phyloP scores from a whole-genome alignment of 2,888 invertebrate species.

The Myopa tessellatipennis region DNA sequence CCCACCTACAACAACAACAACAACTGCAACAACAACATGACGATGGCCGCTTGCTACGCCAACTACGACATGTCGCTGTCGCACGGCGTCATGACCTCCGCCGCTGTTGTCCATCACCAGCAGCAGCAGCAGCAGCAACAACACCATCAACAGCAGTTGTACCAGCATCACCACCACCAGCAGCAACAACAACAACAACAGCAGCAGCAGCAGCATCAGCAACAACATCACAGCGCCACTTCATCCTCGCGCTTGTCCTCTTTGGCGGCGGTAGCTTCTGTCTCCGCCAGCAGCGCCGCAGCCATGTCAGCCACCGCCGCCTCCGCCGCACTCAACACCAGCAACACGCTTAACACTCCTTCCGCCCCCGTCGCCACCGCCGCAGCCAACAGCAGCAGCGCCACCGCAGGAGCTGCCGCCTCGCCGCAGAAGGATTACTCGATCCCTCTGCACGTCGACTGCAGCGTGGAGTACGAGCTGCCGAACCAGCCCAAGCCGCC shows the following conservation, averaged over 20 bases:
- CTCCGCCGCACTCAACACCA: conserved; percentile 10
- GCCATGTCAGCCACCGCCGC: conserved; percentile 13
- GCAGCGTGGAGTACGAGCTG: conserved; percentile 91
- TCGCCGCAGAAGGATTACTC: conserved; percentile 81
- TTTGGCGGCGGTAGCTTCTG: conserved; percentile 30
- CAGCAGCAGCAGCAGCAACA: conserved; percentile 50
- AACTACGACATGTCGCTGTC: conserved; percentile 66
- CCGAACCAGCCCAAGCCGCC: conserved; percentile 90
- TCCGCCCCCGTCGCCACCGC: conserved; percentile 53
- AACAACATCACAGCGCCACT: conserved; percentile 23
- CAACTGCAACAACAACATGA: conserved; percentile 55
- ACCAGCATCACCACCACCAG: conserved; percentile 46
- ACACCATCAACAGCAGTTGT: conserved; percentile 43
- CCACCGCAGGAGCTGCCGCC: conserved; percentile 68
- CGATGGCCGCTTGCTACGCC: conserved; percentile 68
- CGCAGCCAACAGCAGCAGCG: conserved; percentile 30
- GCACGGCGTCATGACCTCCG: conserved; percentile 56
- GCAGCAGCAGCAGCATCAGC: conserved; percentile 32
- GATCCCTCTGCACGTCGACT: conserved; percentile 88
- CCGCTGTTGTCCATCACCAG: conserved; percentile 47
- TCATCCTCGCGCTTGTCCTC: conserved; percentile 52
- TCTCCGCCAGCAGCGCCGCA: conserved; percentile 26
- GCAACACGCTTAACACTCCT: conserved; percentile 58
- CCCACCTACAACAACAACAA: conserved; percentile 30
- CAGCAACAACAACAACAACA: conserved; percentile 42